phyloP scores from a whole-genome alignment of 2,888 invertebrate species.

The Criorhina ranunculi region DNA sequence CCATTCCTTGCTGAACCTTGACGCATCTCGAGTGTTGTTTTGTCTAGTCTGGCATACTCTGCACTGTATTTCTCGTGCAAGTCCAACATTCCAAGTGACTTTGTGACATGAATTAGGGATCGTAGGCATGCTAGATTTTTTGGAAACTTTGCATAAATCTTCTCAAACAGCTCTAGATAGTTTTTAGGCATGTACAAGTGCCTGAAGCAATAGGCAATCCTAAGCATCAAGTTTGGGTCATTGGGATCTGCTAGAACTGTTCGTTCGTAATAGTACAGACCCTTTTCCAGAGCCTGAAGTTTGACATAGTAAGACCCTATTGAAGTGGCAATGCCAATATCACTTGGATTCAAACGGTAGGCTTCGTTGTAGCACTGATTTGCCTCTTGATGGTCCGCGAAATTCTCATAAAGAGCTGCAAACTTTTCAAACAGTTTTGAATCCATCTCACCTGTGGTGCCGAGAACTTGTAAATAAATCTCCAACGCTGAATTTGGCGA shows the following conservation, averaged over 20 bases:
- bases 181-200: constrained; percentile 89
- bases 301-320: constrained; percentile 95
- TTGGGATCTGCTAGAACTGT: constrained; percentile 91
- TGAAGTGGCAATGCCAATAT: constrained; percentile 91
- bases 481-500: constrained; percentile 87
- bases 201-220: constrained; percentile 93
- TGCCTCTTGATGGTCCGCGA: constrained; percentile 96
- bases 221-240: constrained; percentile 93
- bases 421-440: constrained; percentile 94
- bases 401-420: constrained; percentile 94
- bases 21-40: constrained; percentile 80
- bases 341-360: constrained; percentile 83
- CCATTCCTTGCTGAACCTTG: constrained; percentile 79
- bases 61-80: constrained; percentile 91
- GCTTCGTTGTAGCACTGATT: constrained; percentile 84
- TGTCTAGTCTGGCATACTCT: constrained; percentile 90
- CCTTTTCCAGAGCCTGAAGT: constrained; percentile 94
- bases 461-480: constrained; percentile 90
- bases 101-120: constrained; percentile 84
- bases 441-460: constrained; percentile 93
- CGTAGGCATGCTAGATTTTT: constrained; percentile 97
- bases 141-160: constrained; percentile 93
- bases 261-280: constrained; percentile 92
- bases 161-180: constrained; percentile 83
- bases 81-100: constrained; percentile 92